Conservation (phyloP, 2,888 invertebrate species). For the Rhagonycha fulva region DNA sequence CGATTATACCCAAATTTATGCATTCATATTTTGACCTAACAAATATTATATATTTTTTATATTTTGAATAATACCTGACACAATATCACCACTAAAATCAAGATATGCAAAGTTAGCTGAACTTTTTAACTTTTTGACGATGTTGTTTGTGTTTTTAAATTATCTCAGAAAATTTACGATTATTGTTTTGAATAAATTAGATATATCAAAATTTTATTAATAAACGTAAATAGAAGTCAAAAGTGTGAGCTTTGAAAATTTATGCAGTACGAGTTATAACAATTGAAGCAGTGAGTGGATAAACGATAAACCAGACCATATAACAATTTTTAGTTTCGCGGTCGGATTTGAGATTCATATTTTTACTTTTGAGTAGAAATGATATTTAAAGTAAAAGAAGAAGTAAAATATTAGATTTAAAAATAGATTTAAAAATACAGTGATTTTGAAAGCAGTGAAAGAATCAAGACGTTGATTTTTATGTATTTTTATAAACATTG, state of each 20-base stretch:
- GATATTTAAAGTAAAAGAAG: too few relatives aligned
- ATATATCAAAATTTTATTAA: not conserved
- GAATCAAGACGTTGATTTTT: too few relatives aligned
- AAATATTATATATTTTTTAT: not conserved
- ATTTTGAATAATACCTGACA: not conserved
- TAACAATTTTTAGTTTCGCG: too few relatives aligned
- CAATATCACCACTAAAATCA: not conserved
- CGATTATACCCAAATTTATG: constrained; percentile 12
- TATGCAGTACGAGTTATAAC: not conserved
- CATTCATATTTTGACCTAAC: not conserved
- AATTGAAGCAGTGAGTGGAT: not conserved
- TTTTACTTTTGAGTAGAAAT: too few relatives aligned
- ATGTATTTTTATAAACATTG: too few relatives aligned
- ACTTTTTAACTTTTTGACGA: not conserved
- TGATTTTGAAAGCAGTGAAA: too few relatives aligned
- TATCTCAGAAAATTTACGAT: not conserved
- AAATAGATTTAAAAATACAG: too few relatives aligned
- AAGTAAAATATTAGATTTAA: too few relatives aligned
- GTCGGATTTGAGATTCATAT: too few relatives aligned
- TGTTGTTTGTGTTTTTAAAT: not conserved
- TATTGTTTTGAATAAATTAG: not conserved
- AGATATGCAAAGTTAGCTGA: not conserved
- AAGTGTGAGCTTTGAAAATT: not conserved
- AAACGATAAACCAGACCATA: not conserved
- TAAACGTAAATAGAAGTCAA: not conserved